These are phyloP conservation scores for Philotrypesis tridentata DNA, from an alignment of 1,140 invertebrate species.

Conservation along the genomic window DNA sequence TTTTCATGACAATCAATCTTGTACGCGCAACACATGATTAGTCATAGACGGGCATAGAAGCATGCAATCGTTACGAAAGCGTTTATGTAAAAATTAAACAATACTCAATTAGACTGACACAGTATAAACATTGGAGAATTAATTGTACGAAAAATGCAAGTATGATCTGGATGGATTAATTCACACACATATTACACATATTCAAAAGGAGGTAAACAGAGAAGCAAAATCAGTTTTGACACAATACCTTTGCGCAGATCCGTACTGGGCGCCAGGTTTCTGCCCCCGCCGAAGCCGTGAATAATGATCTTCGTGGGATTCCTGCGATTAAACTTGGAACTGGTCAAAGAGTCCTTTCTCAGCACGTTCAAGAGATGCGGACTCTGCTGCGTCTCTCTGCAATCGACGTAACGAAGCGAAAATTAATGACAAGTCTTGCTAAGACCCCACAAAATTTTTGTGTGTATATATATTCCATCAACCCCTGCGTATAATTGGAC, in stretches of 20 bases:
- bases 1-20: no score
- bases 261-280: conserved; percentile 85
- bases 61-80: background rate
- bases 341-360: conserved; percentile 79
- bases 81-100: background rate
- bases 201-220: no score
- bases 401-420: conserved; percentile 49
- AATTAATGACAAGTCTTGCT: background rate
- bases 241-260: conserved; percentile 80
- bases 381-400: conserved; percentile 82
- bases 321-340: conserved; percentile 81
- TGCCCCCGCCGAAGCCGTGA: conserved; percentile 87
- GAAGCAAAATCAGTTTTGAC: background rate
- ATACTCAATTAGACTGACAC: no score
- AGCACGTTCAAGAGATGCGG: conserved; percentile 82
- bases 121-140: no score
- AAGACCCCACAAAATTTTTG: background rate
- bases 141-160: background rate
- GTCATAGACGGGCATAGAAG: background rate
- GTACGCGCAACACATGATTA: no score
- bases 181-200: background rate
- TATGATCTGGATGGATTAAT: background rate
- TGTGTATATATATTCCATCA: background rate
- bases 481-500: no score
- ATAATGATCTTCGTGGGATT: conserved; percentile 88